A percentile compares a stretch with the other conserved stretches of the same genome.
These are phyloP conservation scores for Myotis brandtii DNA, from an alignment of 2,113 vertebrate species.

Conservation along the genomic window DNA sequence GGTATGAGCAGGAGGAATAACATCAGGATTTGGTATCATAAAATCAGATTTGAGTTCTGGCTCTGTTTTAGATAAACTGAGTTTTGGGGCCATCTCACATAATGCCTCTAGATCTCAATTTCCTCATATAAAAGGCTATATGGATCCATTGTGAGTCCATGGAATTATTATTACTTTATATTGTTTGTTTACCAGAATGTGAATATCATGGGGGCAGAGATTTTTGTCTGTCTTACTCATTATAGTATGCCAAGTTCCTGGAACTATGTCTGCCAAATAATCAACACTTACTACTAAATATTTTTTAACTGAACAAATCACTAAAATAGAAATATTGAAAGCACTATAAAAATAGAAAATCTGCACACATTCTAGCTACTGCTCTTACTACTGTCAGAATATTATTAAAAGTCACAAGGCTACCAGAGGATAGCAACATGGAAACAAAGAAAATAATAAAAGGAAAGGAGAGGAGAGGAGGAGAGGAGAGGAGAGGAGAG, in stretches of 20 bases:
- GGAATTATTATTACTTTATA: not conserved
- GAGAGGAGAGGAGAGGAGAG: too few species aligned
- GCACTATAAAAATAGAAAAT: not conserved
- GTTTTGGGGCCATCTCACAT: not conserved
- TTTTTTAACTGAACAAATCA: constrained; percentile 23
- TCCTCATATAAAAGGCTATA: not conserved
- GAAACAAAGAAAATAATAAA: not conserved
- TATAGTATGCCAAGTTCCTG: not conserved
- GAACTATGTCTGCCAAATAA: not conserved
- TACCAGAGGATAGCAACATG: not conserved
- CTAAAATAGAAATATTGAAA: constrained; percentile 7
- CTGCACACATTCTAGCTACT: not conserved
- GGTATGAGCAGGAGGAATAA: not conserved
- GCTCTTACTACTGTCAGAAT: not conserved
- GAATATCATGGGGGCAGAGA: not conserved
- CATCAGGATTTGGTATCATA: not conserved
- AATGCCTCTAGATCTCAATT: not conserved
- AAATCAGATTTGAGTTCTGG: not conserved
- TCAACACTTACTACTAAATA: not conserved
- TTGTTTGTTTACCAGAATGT: not conserved
- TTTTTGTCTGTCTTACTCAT: constrained; percentile 3
- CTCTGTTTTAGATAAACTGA: not conserved
- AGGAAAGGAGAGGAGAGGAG: not conserved
- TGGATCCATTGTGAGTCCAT: not conserved
- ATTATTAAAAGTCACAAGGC: not conserved